Percentiles rank a stretch among this genome's conserved stretches.
These are phyloP conservation scores for Drepana arcuata DNA, from an alignment of 1,140 invertebrate species.

Conservation along the genomic window DNA sequence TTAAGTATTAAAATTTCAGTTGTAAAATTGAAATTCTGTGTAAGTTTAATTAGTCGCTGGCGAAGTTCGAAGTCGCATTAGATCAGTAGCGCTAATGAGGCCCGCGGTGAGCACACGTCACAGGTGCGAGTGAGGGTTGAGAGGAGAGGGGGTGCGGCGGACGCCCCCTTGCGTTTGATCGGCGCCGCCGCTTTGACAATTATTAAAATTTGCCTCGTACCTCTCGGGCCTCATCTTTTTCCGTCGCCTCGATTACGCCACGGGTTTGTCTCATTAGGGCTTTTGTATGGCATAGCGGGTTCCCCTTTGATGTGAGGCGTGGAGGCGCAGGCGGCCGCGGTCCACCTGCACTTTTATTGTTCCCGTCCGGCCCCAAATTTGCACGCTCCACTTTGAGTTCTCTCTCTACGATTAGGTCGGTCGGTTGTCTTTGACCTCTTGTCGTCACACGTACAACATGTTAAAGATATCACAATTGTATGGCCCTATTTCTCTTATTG, in stretches of 20 bases:
- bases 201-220: constrained; percentile 71
- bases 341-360: constrained; percentile 69
- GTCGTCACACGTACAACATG: constrained; percentile 34
- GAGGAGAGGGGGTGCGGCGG: constrained; percentile 8
- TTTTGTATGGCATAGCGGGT: constrained; percentile 65
- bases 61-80: constrained; percentile 59
- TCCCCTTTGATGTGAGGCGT: constrained; percentile 53
- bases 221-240: constrained; percentile 69
- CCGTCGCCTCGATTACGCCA: constrained; percentile 70
- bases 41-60: constrained; percentile 64
- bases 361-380: constrained; percentile 54
- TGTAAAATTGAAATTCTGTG: constrained; percentile 66
- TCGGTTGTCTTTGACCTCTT: constrained; percentile 37
- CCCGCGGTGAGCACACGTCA: constrained; percentile 55
- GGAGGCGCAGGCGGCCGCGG: constrained; percentile 35
- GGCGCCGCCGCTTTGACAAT: constrained; percentile 69
- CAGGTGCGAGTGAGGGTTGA: constrained; percentile 26
- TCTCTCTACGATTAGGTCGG: constrained; percentile 52
- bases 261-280: constrained; percentile 71
- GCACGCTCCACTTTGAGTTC: constrained; percentile 63
- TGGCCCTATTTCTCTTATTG: too few relatives aligned
- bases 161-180: constrained; percentile 56
- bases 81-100: constrained; percentile 62
- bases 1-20: constrained; percentile 64
- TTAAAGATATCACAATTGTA: too few relatives aligned